Evolutionary conservation across 2,888 invertebrate genomes (phyloP).

Genomic region (Caenorhabditis sp.): DNA sequence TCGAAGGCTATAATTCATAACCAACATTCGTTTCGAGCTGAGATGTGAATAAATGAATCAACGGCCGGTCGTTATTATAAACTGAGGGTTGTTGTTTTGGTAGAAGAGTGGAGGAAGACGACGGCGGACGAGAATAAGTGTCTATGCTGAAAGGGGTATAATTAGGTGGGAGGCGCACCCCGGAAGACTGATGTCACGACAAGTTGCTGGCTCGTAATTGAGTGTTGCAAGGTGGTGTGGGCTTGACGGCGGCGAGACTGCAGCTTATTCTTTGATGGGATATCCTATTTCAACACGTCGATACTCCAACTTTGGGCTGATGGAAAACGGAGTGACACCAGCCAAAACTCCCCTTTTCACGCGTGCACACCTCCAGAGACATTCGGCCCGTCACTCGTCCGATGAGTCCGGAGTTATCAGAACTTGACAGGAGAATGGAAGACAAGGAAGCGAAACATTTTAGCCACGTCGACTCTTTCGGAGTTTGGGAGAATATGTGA

Average conservation of each 20-base stretch:
- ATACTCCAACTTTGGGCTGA: conserved; percentile 6
- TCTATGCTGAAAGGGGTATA: too few species aligned
- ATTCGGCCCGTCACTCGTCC: background rate
- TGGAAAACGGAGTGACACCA: background rate
- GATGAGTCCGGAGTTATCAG: too few species aligned
- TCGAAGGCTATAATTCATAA: conserved; percentile 15
- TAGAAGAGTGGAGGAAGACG: background rate
- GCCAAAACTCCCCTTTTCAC: background rate
- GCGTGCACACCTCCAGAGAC: conserved; percentile 15
- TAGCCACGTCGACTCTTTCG: too few species aligned
- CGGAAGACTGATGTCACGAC: conserved; percentile 1
- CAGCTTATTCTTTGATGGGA: conserved; percentile 27
- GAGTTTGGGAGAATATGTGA: too few species aligned
- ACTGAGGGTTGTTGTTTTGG: background rate
- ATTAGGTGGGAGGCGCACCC: background rate
- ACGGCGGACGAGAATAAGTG: background rate
- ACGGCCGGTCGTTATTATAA: background rate
- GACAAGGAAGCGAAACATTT: background rate
- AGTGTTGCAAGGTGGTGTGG: background rate
- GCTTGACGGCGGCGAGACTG: background rate
- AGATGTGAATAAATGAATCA: conserved; percentile 13
- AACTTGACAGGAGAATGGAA: background rate
- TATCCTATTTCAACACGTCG: conserved; percentile 39
- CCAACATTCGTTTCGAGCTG: background rate
- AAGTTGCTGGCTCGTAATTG: conserved; percentile 1